Percentiles rank a stretch among this genome's conserved stretches.
phyloP scores from a whole-genome alignment of 2,113 vertebrate genomes.

The Xiphias gladius region DNA sequence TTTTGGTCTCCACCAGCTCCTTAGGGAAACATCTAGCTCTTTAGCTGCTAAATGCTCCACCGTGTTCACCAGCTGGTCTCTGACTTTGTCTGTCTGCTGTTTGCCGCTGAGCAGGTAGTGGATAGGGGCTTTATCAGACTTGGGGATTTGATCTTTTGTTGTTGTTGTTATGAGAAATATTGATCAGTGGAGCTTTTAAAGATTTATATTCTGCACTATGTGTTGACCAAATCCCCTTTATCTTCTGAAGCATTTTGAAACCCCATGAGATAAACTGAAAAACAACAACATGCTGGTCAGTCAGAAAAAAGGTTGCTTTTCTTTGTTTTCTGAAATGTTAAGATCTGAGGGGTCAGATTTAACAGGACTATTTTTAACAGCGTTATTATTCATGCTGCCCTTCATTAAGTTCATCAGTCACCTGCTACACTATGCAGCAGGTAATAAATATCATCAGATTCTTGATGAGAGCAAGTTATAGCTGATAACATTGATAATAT shows the following conservation, averaged over 20 bases:
- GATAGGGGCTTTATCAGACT: neutral
- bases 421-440: neutral
- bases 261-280: neutral
- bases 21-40: no score
- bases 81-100: neutral
- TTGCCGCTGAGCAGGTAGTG: no score
- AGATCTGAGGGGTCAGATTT: neutral
- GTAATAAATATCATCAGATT: no score
- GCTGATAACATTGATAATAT: neutral
- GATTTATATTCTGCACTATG: neutral
- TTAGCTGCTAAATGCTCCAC: no score
- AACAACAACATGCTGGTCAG: neutral
- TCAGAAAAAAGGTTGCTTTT: no score
- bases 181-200: neutral
- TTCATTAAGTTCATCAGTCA: neutral
- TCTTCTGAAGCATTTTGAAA: no score
- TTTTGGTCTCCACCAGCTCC: no score
- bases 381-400: neutral
- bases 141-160: neutral
- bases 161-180: neutral
- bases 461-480: neutral
- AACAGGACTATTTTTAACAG: neutral
- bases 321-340: neutral
- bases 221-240: no score
- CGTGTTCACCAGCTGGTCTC: neutral